Percentiles rank a stretch among this genome's conserved stretches.
Evolutionary conservation across 2,888 invertebrate species (phyloP).

Genomic region (Endomychus coccineus): DNA sequence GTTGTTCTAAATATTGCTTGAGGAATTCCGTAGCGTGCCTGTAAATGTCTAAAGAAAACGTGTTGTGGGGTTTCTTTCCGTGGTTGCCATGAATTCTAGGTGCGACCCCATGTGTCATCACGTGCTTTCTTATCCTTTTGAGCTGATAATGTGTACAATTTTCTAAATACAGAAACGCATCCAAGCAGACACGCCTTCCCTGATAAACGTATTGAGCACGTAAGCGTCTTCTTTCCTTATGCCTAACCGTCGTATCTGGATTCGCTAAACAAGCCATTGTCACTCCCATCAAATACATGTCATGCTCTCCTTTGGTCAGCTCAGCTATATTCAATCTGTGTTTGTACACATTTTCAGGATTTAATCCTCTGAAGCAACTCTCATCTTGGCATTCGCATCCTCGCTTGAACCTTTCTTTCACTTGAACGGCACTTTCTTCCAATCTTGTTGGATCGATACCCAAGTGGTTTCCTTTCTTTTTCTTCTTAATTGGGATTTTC

Average conservation of each 20-base stretch:
- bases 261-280: slow-evolving; percentile 74
- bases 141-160: slow-evolving; percentile 74
- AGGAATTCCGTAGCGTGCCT: slow-evolving; percentile 70
- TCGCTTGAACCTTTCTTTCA: slow-evolving; percentile 58
- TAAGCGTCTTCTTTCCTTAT: slow-evolving; percentile 64
- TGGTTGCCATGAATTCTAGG: slow-evolving; percentile 73
- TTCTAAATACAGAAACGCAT: slow-evolving; percentile 71
- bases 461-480: slow-evolving; percentile 46
- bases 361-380: slow-evolving; percentile 67
- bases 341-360: slow-evolving; percentile 66
- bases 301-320: slow-evolving; percentile 72
- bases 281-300: slow-evolving; percentile 81
- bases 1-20: slow-evolving; percentile 63
- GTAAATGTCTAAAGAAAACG: slow-evolving; percentile 70
- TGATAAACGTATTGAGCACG: slow-evolving; percentile 72
- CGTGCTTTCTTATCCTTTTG: slow-evolving; percentile 68
- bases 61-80: slow-evolving; percentile 73
- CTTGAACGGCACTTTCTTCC: slow-evolving; percentile 63
- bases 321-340: slow-evolving; percentile 73
- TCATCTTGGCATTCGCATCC: slow-evolving; percentile 73
- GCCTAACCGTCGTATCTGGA: slow-evolving; percentile 62
- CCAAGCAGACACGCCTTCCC: slow-evolving; percentile 67
- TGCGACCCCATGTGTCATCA: slow-evolving; percentile 71
- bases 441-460: slow-evolving; percentile 56
- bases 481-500: slow-evolving; percentile 43